These are phyloP conservation scores for Bolborhynchus lineola DNA, from an alignment of 2,113 vertebrate species.

Conservation along the genomic window DNA sequence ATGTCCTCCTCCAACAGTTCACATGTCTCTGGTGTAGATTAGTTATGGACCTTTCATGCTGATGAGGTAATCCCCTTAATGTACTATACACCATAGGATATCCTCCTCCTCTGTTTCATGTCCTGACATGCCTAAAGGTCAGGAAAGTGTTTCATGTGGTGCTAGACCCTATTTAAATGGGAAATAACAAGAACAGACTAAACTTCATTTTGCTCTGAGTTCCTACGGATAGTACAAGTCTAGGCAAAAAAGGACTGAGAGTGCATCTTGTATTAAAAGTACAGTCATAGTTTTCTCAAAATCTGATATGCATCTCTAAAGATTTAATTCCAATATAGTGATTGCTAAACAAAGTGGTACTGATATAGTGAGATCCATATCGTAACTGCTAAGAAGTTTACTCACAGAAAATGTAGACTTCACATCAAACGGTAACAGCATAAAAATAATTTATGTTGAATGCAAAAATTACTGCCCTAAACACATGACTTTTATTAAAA, in stretches of 20 bases:
- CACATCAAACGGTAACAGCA: conserved; percentile 47
- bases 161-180: not conserved
- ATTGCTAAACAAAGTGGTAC: not conserved
- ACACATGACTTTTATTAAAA: conserved; percentile 63
- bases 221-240: not conserved
- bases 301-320: not conserved
- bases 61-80: conserved; percentile 57
- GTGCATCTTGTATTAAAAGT: not conserved
- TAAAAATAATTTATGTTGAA: conserved; percentile 40
- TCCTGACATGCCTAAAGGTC: conserved; percentile 59
- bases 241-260: not conserved
- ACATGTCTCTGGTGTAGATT: conserved; percentile 47
- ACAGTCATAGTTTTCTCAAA: not conserved
- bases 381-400: not conserved
- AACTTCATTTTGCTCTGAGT: not conserved
- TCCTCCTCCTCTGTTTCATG: conserved; percentile 52
- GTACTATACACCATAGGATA: conserved; percentile 52
- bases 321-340: not conserved
- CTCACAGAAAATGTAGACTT: not conserved
- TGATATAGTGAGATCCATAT: not conserved
- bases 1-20: not conserved
- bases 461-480: conserved; percentile 31
- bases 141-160: conserved; percentile 25
- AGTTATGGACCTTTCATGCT: conserved; percentile 60
- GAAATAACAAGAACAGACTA: not conserved